phyloP scores from a whole-genome alignment of 2,888 invertebrate genomes.

The Yponomeuta evonymella region DNA sequence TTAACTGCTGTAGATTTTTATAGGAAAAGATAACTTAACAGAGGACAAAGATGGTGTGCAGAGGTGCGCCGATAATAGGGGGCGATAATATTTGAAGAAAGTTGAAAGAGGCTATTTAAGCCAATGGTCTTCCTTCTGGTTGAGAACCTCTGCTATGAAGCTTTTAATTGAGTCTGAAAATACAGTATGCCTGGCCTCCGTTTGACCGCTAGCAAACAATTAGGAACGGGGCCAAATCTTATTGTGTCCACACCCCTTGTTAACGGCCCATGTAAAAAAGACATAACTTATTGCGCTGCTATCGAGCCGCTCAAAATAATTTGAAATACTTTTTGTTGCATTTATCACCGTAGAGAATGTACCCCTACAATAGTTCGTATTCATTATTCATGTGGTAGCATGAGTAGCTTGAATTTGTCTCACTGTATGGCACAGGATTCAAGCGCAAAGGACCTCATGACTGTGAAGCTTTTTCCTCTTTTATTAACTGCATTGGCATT shows the following conservation, averaged over 20 bases:
- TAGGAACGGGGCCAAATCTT: conserved; percentile 46
- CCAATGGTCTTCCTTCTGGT: background rate
- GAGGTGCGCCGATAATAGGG: too few relatives aligned
- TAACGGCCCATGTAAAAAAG: conserved; percentile 50
- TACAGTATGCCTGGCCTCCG: conserved; percentile 35
- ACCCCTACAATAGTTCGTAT: too few relatives aligned
- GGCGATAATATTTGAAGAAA: too few relatives aligned
- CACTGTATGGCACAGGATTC: too few relatives aligned
- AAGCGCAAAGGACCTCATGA: too few relatives aligned
- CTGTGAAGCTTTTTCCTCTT: too few relatives aligned
- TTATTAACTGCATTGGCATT: too few relatives aligned
- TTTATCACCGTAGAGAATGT: background rate
- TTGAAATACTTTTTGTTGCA: background rate
- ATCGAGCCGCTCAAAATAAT: background rate
- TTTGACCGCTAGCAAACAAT: conserved; percentile 44
- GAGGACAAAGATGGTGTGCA: too few relatives aligned
- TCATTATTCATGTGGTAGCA: too few relatives aligned
- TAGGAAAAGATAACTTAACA: too few relatives aligned
- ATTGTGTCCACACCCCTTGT: conserved; percentile 32
- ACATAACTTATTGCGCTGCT: conserved; percentile 7
- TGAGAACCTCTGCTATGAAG: background rate
- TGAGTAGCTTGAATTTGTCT: too few relatives aligned
- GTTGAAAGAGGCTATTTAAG: background rate
- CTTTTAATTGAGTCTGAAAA: conserved; percentile 29
- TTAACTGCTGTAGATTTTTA: too few relatives aligned